phyloP scores from a whole-genome alignment of 2,888 invertebrate genomes.

The Bruchidius siliquastri region DNA sequence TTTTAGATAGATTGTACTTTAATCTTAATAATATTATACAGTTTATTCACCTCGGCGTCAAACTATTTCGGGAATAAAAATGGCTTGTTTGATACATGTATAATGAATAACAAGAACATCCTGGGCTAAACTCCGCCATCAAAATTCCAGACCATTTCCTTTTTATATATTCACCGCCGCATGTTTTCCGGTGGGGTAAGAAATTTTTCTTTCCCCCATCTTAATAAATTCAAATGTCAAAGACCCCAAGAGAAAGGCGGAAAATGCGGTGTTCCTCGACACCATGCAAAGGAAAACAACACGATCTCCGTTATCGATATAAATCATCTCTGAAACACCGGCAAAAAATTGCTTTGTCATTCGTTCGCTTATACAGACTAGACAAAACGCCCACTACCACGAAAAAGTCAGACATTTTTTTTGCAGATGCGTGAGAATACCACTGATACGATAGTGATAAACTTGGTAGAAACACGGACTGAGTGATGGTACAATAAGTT shows the following conservation, averaged over 20 bases:
- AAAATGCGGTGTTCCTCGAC: not conserved
- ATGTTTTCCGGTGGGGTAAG: not conserved
- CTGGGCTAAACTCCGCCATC: not conserved
- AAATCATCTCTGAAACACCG: not conserved
- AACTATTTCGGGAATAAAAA: not conserved
- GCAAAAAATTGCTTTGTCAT: not conserved
- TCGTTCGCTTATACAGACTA: not conserved
- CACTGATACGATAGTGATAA: not conserved
- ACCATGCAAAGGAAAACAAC: not conserved
- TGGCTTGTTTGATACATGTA: not conserved
- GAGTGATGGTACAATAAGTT: no score
- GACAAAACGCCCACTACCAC: not conserved
- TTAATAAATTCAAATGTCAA: not conserved
- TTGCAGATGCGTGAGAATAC: not conserved
- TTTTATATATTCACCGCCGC: not conserved
- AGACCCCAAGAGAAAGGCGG: not conserved
- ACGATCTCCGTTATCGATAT: not conserved
- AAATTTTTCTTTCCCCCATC: not conserved
- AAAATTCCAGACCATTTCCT: not conserved
- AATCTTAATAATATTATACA: no score
- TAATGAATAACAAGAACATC: not conserved
- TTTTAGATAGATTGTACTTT: no score
- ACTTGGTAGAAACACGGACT: not conserved
- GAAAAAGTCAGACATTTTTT: not conserved
- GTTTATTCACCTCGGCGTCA: not conserved